phyloP scores from a whole-genome alignment of 2,888 invertebrate species.

The Cyclophora punctaria region DNA sequence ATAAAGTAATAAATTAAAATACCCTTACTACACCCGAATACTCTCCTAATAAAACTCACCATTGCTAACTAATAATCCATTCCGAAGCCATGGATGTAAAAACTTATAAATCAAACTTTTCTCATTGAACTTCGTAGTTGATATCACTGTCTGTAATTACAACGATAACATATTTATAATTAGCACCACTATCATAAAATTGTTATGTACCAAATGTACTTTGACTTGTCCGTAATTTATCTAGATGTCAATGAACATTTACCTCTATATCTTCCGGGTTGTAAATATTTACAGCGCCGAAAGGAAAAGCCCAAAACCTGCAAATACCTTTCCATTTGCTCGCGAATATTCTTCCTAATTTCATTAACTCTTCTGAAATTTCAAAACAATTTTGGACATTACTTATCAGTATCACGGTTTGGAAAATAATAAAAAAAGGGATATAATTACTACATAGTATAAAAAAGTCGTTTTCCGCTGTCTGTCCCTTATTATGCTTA shows the following conservation, averaged over 20 bases:
- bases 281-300: constrained; percentile 40
- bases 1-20: background rate
- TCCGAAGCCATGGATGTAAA: constrained; percentile 66
- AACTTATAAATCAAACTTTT: constrained; percentile 68
- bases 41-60: constrained; percentile 26
- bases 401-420: no score
- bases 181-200: no score
- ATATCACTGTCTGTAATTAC: constrained; percentile 7
- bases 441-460: background rate
- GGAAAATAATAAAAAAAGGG: background rate
- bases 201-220: no score
- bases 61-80: constrained; percentile 67
- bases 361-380: constrained; percentile 36
- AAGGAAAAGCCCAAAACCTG: constrained; percentile 33
- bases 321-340: constrained; percentile 33
- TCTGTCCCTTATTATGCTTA: no score
- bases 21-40: background rate
- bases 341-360: constrained; percentile 27
- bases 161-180: no score
- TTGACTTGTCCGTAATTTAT: background rate
- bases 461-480: no score
- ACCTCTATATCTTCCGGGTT: constrained; percentile 69
- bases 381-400: no score
- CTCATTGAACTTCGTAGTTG: constrained; percentile 46
- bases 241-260: background rate